Percentiles rank a stretch among this genome's conserved stretches.
phyloP scores from a whole-genome alignment of 2,113 vertebrate genomes.

The Sisor rabdophorus region DNA sequence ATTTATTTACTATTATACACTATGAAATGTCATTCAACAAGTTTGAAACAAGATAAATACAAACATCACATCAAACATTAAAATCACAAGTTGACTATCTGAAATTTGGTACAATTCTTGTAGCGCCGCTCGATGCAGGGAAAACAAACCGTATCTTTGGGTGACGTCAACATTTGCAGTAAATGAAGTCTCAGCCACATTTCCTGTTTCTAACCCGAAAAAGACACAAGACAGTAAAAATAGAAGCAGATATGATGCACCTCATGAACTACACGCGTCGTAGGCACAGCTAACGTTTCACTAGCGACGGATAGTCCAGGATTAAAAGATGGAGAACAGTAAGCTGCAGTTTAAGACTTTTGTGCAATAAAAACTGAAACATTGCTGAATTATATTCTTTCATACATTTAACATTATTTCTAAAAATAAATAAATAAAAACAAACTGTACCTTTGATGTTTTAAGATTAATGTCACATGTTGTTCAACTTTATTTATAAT shows the following conservation, averaged over 20 bases:
- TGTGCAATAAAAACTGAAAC: not conserved
- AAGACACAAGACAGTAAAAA: constrained; percentile 64
- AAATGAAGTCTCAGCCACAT: constrained; percentile 59
- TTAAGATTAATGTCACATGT: not conserved
- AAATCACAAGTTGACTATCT: not conserved
- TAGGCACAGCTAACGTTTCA: constrained; percentile 36
- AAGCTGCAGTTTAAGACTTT: not conserved
- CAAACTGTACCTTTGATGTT: not conserved
- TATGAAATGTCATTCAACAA: too few relatives aligned
- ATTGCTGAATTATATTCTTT: not conserved
- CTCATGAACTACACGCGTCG: constrained; percentile 22
- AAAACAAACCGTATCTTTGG: constrained; percentile 28
- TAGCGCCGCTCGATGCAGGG: constrained; percentile 1
- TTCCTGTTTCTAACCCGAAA: constrained; percentile 78
- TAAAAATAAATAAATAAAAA: not conserved
- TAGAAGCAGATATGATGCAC: constrained; percentile 50
- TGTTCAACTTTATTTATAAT: not conserved
- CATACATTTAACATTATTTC: too few relatives aligned
- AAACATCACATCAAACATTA: too few relatives aligned
- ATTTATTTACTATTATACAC: not conserved
- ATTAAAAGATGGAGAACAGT: not conserved
- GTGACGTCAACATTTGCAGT: constrained; percentile 43
- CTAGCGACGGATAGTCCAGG: not conserved
- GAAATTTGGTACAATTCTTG: not conserved
- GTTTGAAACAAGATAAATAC: not conserved